These are phyloP conservation scores for Callorhinus ursinus DNA, from an alignment of 2,113 vertebrate genomes.

Conservation along the genomic window DNA sequence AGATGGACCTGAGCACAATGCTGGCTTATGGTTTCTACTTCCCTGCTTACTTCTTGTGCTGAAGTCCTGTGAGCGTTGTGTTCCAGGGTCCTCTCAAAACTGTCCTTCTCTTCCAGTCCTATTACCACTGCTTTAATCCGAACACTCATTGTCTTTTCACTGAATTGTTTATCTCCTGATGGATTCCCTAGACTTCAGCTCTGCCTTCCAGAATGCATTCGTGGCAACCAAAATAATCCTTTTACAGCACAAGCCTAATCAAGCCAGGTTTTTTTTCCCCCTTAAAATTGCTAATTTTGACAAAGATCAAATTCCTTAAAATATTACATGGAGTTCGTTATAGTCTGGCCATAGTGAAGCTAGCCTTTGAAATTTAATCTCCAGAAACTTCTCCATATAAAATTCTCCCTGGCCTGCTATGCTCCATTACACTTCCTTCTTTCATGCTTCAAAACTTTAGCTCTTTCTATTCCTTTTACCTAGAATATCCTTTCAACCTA, in stretches of 20 bases:
- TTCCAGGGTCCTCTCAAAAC: background rate
- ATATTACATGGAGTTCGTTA: background rate
- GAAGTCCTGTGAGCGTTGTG: background rate
- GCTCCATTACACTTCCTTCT: background rate
- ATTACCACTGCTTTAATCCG: background rate
- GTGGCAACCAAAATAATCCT: background rate
- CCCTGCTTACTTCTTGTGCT: background rate
- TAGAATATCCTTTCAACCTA: background rate
- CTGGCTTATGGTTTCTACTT: background rate
- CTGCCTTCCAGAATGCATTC: background rate
- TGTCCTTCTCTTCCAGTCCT: background rate
- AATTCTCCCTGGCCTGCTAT: background rate
- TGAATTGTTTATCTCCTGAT: background rate
- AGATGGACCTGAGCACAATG: background rate
- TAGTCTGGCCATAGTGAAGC: background rate
- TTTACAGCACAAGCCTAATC: background rate
- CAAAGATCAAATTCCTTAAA: background rate
- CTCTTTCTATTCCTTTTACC: background rate
- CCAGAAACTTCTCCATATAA: background rate
- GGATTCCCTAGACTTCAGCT: background rate
- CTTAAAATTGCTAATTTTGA: background rate
- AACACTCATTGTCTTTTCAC: background rate
- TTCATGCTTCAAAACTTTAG: background rate
- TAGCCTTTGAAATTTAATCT: constrained; percentile 18
- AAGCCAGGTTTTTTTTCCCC: background rate